Percentiles rank a stretch among this genome's conserved stretches.
Evolutionary conservation across 1,140 invertebrate genomes (phyloP).

Genomic region (Ruditapes philippinarum): DNA sequence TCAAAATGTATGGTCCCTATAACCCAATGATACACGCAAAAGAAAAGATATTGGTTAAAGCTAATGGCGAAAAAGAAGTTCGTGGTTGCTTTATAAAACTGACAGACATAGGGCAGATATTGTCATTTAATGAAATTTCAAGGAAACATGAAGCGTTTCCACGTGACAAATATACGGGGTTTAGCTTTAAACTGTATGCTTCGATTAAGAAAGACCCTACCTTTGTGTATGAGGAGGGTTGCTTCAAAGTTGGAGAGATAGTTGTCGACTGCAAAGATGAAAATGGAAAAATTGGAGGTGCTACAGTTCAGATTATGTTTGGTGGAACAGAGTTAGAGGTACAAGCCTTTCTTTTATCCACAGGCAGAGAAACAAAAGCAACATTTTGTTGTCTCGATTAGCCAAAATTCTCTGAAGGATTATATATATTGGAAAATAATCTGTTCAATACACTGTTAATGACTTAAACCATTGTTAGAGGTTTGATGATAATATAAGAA

Average conservation of each 20-base stretch:
- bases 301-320: slow-evolving; percentile 10
- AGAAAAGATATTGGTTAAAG: too few relatives aligned
- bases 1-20: slow-evolving; percentile 30
- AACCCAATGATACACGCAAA: slow-evolving; percentile 83
- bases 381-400: slow-evolving; percentile 25
- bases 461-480: too few relatives aligned
- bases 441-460: too few relatives aligned
- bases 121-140: too few relatives aligned
- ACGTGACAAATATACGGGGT: background rate
- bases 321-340: slow-evolving; percentile 48
- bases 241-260: slow-evolving; percentile 13
- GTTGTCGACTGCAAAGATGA: background rate
- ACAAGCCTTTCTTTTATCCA: background rate
- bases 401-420: too few relatives aligned
- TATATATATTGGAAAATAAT: too few relatives aligned
- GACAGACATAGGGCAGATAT: slow-evolving; percentile 87
- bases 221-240: slow-evolving; percentile 22
- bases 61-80: slow-evolving; percentile 78
- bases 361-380: background rate
- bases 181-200: slow-evolving; percentile 31
- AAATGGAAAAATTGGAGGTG: background rate
- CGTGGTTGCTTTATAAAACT: slow-evolving; percentile 88
- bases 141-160: slow-evolving; percentile 84
- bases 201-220: background rate
- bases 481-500: too few relatives aligned